phyloP scores from a whole-genome alignment of 2,888 invertebrate genomes.

The Liposcelis brunnea region DNA sequence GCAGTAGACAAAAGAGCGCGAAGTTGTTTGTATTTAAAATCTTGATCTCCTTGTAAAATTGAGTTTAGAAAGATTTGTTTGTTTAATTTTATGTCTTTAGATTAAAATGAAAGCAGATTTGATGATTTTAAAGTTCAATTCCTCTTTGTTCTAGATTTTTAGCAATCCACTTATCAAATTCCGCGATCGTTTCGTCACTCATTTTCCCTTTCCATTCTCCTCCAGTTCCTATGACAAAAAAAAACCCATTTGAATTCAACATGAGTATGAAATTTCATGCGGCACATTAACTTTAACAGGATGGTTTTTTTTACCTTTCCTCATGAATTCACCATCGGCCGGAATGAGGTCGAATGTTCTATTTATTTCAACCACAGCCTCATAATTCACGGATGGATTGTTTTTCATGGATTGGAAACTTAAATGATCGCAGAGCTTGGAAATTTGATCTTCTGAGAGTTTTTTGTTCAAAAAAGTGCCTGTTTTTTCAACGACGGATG shows the following conservation, averaged over 20 bases:
- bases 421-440: slow-evolving; percentile 27
- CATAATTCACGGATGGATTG: slow-evolving; percentile 39
- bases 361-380: slow-evolving; percentile 23
- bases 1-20: too few species aligned
- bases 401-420: slow-evolving; percentile 37
- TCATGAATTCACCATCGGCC: slow-evolving; percentile 4
- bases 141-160: not conserved
- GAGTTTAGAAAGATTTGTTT: too few species aligned
- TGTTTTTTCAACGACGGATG: slow-evolving; percentile 25
- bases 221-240: slow-evolving; percentile 2
- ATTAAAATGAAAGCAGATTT: too few species aligned
- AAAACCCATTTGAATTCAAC: not conserved
- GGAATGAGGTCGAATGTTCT: not conserved
- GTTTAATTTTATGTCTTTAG: too few species aligned
- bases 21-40: too few species aligned
- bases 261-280: not conserved
- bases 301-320: slow-evolving; percentile 1
- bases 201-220: slow-evolving; percentile 9
- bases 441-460: slow-evolving; percentile 24
- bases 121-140: not conserved
- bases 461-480: slow-evolving; percentile 27
- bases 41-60: too few species aligned
- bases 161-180: slow-evolving; percentile 2
- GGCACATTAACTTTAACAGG: too few species aligned
- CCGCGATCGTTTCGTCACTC: not conserved